Conservation (phyloP, 2,888 invertebrate genomes). For the Halictus quadricinctus region DNA sequence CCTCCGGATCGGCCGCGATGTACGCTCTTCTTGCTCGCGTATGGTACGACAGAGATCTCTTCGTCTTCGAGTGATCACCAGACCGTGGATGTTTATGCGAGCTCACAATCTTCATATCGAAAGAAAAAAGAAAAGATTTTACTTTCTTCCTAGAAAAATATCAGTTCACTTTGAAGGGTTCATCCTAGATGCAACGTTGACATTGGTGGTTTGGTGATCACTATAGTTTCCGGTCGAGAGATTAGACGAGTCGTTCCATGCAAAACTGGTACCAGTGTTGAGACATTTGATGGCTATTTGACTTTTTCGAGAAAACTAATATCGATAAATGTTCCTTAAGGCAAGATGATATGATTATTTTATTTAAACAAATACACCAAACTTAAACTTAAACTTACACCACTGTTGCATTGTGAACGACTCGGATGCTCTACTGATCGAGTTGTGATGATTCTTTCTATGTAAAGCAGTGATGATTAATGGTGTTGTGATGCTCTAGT, state of each 20-base stretch:
- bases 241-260: neutral
- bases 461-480: neutral
- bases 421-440: neutral
- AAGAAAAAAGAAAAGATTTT: neutral
- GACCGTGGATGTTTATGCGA: neutral
- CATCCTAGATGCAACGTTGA: neutral
- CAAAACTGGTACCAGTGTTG: neutral
- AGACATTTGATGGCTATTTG: too few relatives aligned
- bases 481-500: neutral
- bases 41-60: slow-evolving; percentile 72
- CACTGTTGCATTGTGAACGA: neutral
- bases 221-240: neutral
- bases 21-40: slow-evolving; percentile 73
- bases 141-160: neutral
- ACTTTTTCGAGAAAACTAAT: too few relatives aligned
- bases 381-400: neutral
- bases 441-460: neutral
- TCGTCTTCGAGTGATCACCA: neutral
- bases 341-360: too few relatives aligned
- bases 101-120: too few relatives aligned
- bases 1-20: slow-evolving; percentile 67
- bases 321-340: neutral
- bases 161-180: neutral
- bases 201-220: neutral
- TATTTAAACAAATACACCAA: too few relatives aligned